A percentile compares a stretch with the other conserved stretches of the same genome.
Evolutionary conservation across 2,888 invertebrate genomes (phyloP).

Genomic region (Protodeltote pygarga): DNA sequence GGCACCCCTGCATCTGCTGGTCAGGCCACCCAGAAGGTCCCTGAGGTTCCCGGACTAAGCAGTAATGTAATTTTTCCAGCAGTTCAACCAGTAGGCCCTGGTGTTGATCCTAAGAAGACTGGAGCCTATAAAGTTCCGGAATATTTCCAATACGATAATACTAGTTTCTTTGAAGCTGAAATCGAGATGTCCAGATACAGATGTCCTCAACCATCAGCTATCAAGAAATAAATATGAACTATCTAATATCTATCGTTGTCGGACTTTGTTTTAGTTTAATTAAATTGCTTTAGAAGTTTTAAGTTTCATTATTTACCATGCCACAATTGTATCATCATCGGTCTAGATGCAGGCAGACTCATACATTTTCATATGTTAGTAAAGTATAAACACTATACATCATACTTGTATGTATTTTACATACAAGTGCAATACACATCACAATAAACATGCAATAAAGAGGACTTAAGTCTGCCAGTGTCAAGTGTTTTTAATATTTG

Average conservation of each 20-base stretch:
- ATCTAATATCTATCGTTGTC: background rate
- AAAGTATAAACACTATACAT: no score
- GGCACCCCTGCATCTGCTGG: constrained; percentile 46
- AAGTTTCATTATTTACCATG: constrained; percentile 36
- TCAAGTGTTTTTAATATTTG: no score
- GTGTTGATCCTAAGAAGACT: constrained; percentile 88
- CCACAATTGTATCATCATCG: no score
- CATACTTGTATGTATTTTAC: background rate
- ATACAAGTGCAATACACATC: background rate
- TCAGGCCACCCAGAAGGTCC: constrained; percentile 26
- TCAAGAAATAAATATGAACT: constrained; percentile 62
- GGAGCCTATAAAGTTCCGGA: constrained; percentile 95
- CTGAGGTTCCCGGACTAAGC: constrained; percentile 89
- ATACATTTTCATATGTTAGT: no score
- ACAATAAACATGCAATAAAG: no score
- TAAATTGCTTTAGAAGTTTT: constrained; percentile 25
- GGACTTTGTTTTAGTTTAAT: constrained; percentile 6
- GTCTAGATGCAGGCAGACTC: no score
- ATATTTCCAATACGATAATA: constrained; percentile 93
- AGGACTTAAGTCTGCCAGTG: no score
- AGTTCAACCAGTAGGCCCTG: constrained; percentile 89
- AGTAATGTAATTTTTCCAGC: constrained; percentile 85
- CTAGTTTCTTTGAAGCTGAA: constrained; percentile 94
- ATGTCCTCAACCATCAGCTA: constrained; percentile 91
- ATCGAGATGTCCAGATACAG: constrained; percentile 93